Evolutionary conservation across 1,140 invertebrate genomes (phyloP), one percentile per base, ranked within the genome.

Genomic region (Euglossa dilemma): DNA sequence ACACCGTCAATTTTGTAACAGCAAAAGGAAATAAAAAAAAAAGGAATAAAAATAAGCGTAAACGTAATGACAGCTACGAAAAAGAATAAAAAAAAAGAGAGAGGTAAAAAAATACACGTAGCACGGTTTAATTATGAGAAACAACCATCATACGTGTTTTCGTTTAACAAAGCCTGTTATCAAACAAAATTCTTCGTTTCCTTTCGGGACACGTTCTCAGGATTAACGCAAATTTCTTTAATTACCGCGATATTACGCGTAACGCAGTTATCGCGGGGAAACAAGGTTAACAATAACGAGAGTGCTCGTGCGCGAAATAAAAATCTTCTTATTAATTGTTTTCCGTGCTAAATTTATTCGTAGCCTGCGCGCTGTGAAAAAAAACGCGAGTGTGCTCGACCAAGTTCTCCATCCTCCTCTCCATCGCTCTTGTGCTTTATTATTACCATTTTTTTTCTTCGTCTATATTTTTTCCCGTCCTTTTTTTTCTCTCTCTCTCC

Each of bases 261-360:
- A 52, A 9, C 14, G 4, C 25, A 11, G 50, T 20, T 23, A 28
- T 16, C n/a, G 43, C 14, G 43, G 16, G 23, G 7, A 47, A 69
- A 71, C 14, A 80, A 71, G 45, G 45, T 71, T 59, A 45, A n/a
- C 14, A 59, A 25, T 2, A 50, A 59, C n/a, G n/a, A 25, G 57
- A 45, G 63, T 69, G 25, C 2, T 25, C 25, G 12, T 18, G 25
- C 67, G 45, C 4, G 36, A 81, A 75, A 36, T 23, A 28, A 75
- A 36, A 61, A 63, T 43, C n/a, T 59, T 61, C 25, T 45, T 45
- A 23, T 72, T 52, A 75, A 57, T n/a, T 12, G 16, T 57, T 20
- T 59, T 61, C 20, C 7, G 9, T 12, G n/a, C 20, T 67, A 76
- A 59, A 76, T 69, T 67, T 76, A 69, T 69, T 76, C 50, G 2